Evolutionary conservation across 2,888 invertebrate genomes (phyloP), one percentile per base, ranked within the genome.

Genomic region (Meiosimyza decipiens): DNA sequence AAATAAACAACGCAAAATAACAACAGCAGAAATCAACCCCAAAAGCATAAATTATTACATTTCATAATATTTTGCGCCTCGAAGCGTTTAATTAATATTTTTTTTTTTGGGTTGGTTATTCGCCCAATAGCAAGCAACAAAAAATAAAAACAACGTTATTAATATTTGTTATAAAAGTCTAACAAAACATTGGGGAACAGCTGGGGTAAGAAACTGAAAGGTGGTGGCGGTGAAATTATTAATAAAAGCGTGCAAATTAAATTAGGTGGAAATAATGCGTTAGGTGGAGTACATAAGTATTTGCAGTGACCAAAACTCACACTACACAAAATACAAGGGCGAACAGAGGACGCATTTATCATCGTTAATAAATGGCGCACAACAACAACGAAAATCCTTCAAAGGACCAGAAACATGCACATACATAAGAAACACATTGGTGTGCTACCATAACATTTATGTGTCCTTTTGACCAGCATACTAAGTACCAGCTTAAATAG

Each of bases 21-120:
- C 40, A 40, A 40, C 40, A 40, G 40, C 40, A 40, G 9, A 40
- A 40, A 40, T 40, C 40, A 40, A 40, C 40, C 40, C 40, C 40
- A 9, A 57, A 57, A 18, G 18, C 57, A 40, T 40, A 40, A 28
- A 28, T 57, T 57, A 57, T 28, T 15, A 28, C 12, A 57, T 15
- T 12, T 47, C 15, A 49, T 47, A 49, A 18, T 63, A 18, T 63
- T 50, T 49, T 49, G 47, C 47, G 40, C 13, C 47, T 63, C 11
- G 18, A 47, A n/a, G 62, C 63, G 50, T 63, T 63, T 63, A 63
- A 63, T 63, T 63, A 63, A 63, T 62, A 40, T 40, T 40, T 40
- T 40, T 40, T 40, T 40, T 40, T 28, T 28, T 28, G 2, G 28
- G 28, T 28, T 28, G 4, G 9, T 7, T 40, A 4, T 40, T 40